Percentiles rank a stretch among this genome's conserved stretches.
Evolutionary conservation across 2,888 invertebrate genomes (phyloP).

Genomic region (Buathra laborator): DNA sequence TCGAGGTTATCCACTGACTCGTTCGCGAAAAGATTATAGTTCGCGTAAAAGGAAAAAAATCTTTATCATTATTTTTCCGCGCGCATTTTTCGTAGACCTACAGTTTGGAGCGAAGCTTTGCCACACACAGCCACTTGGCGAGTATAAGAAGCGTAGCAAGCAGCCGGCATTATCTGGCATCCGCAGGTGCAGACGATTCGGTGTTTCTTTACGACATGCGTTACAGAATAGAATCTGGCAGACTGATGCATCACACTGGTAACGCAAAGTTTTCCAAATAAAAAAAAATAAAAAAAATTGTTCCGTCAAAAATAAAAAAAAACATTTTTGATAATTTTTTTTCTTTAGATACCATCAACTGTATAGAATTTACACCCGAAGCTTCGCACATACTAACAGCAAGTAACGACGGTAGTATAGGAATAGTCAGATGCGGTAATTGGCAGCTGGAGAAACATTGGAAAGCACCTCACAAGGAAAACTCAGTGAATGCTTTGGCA

Average conservation of each 20-base stretch:
- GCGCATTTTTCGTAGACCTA: slow-evolving; percentile 84
- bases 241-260: slow-evolving; percentile 93
- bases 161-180: slow-evolving; percentile 91
- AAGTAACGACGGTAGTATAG: slow-evolving; percentile 94
- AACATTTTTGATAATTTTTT: neutral
- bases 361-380: slow-evolving; percentile 91
- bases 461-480: slow-evolving; percentile 93
- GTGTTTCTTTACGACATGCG: slow-evolving; percentile 94
- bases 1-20: slow-evolving; percentile 70
- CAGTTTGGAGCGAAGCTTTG: slow-evolving; percentile 92
- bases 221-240: slow-evolving; percentile 91
- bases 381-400: slow-evolving; percentile 93
- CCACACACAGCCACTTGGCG: slow-evolving; percentile 94
- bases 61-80: neutral
- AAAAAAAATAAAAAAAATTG: neutral
- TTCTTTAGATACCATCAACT: slow-evolving; percentile 89
- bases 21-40: neutral
- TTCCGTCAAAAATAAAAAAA: neutral
- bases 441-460: slow-evolving; percentile 95
- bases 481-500: slow-evolving; percentile 90
- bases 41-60: neutral
- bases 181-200: slow-evolving; percentile 96
- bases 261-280: slow-evolving; percentile 57
- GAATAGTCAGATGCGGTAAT: slow-evolving; percentile 92
- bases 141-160: slow-evolving; percentile 91